Base-by-base conservation (phyloP, 2,797 vertebrate species). In the Dallia pectoralis region DNA sequence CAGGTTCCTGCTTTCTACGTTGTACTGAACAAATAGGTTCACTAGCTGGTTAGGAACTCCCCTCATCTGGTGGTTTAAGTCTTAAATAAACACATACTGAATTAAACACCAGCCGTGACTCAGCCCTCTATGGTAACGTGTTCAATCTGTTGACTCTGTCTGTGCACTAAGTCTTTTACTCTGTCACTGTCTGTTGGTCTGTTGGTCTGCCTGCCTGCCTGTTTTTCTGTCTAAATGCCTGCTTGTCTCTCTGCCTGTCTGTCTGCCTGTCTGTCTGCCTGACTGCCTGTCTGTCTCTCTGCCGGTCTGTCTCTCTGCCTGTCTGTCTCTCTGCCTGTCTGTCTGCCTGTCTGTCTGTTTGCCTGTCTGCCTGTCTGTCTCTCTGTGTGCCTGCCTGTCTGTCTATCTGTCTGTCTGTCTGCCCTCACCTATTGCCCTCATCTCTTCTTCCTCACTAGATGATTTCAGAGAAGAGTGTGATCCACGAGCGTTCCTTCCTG, bases 401-500 rank as follows among this genome's bases (percentile, higher is more conserved):
- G 15, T 22, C 19, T 36, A 3, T n/a, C 14, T 36, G 7, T 36
- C 32, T 12, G 18, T 36, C 32, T 36, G 3, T 3, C 16, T 9
- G 15, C 22, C 32, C 32, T 18, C 32, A 16, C 16, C 64, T 67
- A 19, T 22, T 4, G 3, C 19, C 19, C 2, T 32, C 7, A 32
- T 66, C 65, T 9, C 29, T n/a, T 48, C 12, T 44, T 16, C 36
- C 49, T 65, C 70, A 47, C 3, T 78, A 90, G 89, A 74, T 67
- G 51, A 40, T 71, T 1, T 53, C 84, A n/a, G 87, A 85, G 36
- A 84, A 75, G 27, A 83, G 72, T 65, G 33, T 63, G 9, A 69
- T 48, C 25, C 16, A 74, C 0, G 85, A 90, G 59, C 76, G 64
- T 22, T 76, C 77, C 30, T 77, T 83, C 33, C 76, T 70, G 40